phyloP scores from a whole-genome alignment of 2,113 vertebrate genomes.

The Seriola dumerili region DNA sequence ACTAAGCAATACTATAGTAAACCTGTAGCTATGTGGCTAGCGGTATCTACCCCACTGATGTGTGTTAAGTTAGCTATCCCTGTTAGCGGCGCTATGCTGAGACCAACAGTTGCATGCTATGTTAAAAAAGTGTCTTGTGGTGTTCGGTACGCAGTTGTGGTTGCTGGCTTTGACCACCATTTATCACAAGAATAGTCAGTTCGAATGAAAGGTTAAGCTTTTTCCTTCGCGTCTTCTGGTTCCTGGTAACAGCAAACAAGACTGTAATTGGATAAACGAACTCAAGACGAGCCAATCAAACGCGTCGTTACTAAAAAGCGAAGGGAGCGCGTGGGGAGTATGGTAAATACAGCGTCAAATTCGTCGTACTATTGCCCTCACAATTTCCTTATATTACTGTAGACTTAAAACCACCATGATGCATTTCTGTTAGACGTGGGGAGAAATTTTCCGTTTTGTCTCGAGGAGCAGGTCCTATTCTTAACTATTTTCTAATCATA shows the following conservation, averaged over 20 bases:
- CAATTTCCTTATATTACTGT: background rate
- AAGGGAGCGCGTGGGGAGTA: background rate
- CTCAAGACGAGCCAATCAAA: slow-evolving; percentile 56
- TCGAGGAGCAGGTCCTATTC: background rate
- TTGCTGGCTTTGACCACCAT: background rate
- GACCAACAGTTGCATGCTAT: background rate
- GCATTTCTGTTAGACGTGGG: background rate
- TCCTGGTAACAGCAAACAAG: slow-evolving; percentile 72
- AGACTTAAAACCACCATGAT: background rate
- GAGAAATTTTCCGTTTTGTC: background rate
- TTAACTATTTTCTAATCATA: background rate
- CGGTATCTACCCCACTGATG: background rate
- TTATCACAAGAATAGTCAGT: background rate
- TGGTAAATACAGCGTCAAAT: background rate
- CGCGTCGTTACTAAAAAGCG: slow-evolving; percentile 26
- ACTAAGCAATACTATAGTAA: too few species aligned
- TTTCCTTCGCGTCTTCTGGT: slow-evolving; percentile 16
- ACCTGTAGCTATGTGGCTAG: background rate
- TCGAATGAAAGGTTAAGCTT: too few species aligned
- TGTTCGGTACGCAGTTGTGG: background rate
- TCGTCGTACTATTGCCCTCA: background rate
- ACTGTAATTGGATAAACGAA: slow-evolving; percentile 47
- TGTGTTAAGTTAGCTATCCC: background rate
- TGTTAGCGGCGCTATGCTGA: background rate
- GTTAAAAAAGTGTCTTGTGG: background rate